Evolutionary conservation across 2,888 invertebrate genomes (phyloP), one percentile per base, ranked within the genome.

Genomic region (Tetragonula carbonaria): DNA sequence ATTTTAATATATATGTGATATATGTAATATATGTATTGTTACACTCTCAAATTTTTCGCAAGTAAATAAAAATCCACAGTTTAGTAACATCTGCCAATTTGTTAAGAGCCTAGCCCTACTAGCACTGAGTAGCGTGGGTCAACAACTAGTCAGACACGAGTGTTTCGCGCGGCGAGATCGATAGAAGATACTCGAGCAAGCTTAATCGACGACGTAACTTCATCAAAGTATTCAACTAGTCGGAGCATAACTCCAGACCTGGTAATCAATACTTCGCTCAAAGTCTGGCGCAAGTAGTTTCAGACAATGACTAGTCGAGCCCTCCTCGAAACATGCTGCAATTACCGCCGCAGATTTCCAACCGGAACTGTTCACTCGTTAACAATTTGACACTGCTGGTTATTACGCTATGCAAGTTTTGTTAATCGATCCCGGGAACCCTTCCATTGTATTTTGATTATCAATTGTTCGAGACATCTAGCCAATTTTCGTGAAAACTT

Each of bases 141-240:
- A 73, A n/a, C 14, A 33, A 50, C 50, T 74, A 18, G 18, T 45
- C 55, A 23, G 65, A 23, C 76, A 11, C n/a, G 18, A 11, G 45
- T 45, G 21, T 11, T 50, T 45, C 57, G 45, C 45, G 45, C 45
- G 45, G 38, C 16, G 3, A 18, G 16, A 72, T 79, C 73, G 45
- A 45, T 45, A 45, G 45, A 45, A 45, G 74, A 80, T 55, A 80
- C 53, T 23, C 55, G 80, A 80, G 55, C 63, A 55, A 3, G 68
- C 33, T 63, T 74, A 74, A 79, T 82, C 80, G 57, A 23, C 53
- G 50, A 50, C 62, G 55, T 62, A 82, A 82, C 80, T 74, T 53
- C 70, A 63, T 80, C 74, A 57, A 80, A 82, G 80, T 74, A 74
- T 70, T 82, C 80, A 80, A 80, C 57, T 70, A 68, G 63, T 63